Conservation (phyloP, 92 coral and sea anemone genomes). For the Palythoa caribaeorum region DNA sequence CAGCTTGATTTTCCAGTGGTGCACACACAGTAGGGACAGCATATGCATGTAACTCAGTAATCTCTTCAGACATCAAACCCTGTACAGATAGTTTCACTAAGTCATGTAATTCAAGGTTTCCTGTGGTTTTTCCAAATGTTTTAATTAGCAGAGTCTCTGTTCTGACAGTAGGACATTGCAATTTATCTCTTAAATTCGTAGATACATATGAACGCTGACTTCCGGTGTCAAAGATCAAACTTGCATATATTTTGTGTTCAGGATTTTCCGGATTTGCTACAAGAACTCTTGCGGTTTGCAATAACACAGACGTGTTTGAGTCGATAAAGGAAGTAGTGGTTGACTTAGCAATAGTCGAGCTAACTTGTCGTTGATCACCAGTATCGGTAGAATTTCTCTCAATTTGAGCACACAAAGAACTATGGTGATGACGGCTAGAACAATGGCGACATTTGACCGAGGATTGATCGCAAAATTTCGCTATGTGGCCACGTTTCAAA, state of each 20-base stretch:
- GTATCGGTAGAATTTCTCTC: neutral
- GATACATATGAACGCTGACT: constrained; percentile 65
- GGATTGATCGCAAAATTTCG: neutral
- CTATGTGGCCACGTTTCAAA: constrained; percentile 20
- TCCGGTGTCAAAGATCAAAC: constrained; percentile 61
- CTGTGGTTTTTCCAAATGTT: constrained; percentile 61
- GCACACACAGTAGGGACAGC: constrained; percentile 29
- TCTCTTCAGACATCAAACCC: constrained; percentile 27
- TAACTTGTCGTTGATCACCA: neutral
- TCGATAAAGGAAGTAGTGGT: constrained; percentile 18
- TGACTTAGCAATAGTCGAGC: neutral
- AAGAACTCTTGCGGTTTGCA: constrained; percentile 23
- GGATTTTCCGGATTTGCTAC: constrained; percentile 16
- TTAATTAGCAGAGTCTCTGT: constrained; percentile 59
- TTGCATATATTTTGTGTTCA: constrained; percentile 22
- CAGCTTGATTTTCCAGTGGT: constrained; percentile 30
- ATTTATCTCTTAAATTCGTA: constrained; percentile 34
- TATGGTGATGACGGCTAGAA: constrained; percentile 2
- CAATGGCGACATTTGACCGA: neutral
- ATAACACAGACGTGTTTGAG: constrained; percentile 26
- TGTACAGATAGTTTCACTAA: constrained; percentile 21
- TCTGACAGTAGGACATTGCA: constrained; percentile 38
- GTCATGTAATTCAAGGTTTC: constrained; percentile 49
- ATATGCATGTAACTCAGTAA: constrained; percentile 13
- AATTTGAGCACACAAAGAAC: constrained; percentile 17